phyloP scores from a whole-genome alignment of 1,140 invertebrate genomes.

The Diachasma alloeum region DNA sequence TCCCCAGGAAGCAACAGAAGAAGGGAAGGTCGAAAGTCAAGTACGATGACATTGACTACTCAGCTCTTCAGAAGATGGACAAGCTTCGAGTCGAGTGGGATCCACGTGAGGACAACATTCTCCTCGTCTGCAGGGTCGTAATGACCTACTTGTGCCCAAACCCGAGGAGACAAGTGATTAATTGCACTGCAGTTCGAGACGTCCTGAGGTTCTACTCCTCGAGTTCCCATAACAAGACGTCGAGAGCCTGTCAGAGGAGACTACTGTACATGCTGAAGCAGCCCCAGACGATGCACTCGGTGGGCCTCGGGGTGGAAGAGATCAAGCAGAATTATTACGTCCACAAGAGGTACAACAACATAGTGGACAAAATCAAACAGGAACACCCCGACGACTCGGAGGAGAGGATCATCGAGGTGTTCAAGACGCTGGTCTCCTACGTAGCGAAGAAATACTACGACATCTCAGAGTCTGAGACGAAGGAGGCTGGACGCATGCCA shows the following conservation, averaged over 20 bases:
- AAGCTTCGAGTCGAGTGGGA: constrained; percentile 73
- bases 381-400: constrained; percentile 48
- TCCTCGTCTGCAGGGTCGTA: constrained; percentile 76
- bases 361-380: constrained; percentile 47
- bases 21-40: constrained; percentile 43
- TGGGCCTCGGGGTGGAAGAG: constrained; percentile 70
- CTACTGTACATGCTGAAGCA: constrained; percentile 72
- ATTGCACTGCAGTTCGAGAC: constrained; percentile 69
- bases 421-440: constrained; percentile 56
- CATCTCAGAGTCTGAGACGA: constrained; percentile 53
- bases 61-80: constrained; percentile 72
- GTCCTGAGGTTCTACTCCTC: constrained; percentile 67
- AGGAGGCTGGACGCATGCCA: constrained; percentile 50
- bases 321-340: constrained; percentile 68
- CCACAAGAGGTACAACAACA: constrained; percentile 52
- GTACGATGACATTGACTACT: constrained; percentile 75
- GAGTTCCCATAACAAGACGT: constrained; percentile 74
- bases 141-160: constrained; percentile 71
- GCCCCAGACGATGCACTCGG: constrained; percentile 66
- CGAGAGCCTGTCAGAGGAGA: constrained; percentile 73
- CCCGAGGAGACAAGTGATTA: constrained; percentile 60
- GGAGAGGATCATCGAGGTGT: constrained; percentile 45
- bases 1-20: constrained; percentile 47
- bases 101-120: constrained; percentile 69
- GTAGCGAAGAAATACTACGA: constrained; percentile 59